These are phyloP conservation scores for Megaceryle maxima DNA, from an alignment of 2,113 vertebrate genomes.

Conservation along the genomic window DNA sequence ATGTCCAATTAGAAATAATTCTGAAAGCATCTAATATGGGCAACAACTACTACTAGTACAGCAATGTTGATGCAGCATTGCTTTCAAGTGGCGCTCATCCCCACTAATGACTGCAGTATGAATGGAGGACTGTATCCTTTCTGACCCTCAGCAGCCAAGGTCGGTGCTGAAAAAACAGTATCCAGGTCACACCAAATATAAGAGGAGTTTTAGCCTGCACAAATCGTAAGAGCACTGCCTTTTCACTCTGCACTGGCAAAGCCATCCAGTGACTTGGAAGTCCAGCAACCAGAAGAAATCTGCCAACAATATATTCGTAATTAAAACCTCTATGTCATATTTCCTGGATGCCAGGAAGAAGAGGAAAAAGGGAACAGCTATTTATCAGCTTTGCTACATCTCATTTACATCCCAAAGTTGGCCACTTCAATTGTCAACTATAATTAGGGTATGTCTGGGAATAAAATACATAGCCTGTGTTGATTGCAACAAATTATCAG, in stretches of 20 bases:
- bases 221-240: rapidly evolving
- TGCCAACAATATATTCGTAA: not conserved
- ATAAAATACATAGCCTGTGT: not conserved
- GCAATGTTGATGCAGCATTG: not conserved
- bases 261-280: not conserved
- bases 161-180: not conserved
- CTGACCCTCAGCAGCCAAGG: not conserved
- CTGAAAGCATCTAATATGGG: not conserved
- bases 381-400: not conserved
- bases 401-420: not conserved
- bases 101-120: not conserved
- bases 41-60: not conserved
- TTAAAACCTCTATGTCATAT: rapidly evolving
- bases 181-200: not conserved
- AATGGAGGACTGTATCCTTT: not conserved
- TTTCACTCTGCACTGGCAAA: not conserved
- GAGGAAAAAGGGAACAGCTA: not conserved
- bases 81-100: not conserved
- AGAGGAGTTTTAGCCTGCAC: not conserved
- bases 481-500: not conserved
- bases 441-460: not conserved
- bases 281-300: not conserved
- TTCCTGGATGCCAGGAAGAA: not conserved
- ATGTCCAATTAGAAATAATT: not conserved
- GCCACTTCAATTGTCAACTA: not conserved